Conservation (phyloP, 37 sponge, comb jelly and placozoan genomes). For the Haliclona indistincta region DNA sequence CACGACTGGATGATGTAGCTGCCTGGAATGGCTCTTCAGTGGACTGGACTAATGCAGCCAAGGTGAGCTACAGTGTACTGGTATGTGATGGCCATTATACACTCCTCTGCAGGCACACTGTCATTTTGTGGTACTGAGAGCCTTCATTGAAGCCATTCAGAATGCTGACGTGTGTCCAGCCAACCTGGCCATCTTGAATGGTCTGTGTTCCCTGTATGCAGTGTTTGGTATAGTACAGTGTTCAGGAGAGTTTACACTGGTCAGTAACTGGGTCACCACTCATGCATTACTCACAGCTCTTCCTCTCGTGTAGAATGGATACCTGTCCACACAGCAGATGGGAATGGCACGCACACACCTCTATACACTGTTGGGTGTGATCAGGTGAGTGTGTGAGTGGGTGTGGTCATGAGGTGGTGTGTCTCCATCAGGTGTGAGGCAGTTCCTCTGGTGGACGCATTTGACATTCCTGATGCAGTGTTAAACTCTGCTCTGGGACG, state of each 20-base stretch:
- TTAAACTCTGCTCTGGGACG: constrained; percentile 88
- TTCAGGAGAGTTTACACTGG: constrained; percentile 58
- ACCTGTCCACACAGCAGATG: constrained; percentile 41
- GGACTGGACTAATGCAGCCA: constrained; percentile 64
- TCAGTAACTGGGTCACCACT: constrained; percentile 53
- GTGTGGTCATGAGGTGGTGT: too few species aligned
- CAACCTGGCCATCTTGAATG: constrained; percentile 37
- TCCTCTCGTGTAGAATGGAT: constrained; percentile 58
- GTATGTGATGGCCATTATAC: not conserved
- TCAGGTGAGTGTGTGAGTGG: too few species aligned
- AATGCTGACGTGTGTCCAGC: constrained; percentile 23
- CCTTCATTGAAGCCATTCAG: constrained; percentile 59
- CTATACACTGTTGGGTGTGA: too few species aligned
- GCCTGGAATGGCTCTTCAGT: constrained; percentile 58
- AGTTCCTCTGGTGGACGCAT: constrained; percentile 92
- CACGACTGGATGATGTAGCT: constrained; percentile 3
- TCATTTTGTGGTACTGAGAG: constrained; percentile 64
- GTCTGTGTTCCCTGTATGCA: constrained; percentile 66
- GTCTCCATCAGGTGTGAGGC: constrained; percentile 66
- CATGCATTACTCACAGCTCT: too few species aligned
- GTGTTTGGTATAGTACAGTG: constrained; percentile 46
- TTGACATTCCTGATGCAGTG: constrained; percentile 76
- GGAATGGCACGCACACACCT: too few species aligned
- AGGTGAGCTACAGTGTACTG: constrained; percentile 12
- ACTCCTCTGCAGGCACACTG: constrained; percentile 76